A percentile compares a stretch with the other conserved stretches of the same genome.
These are phyloP conservation scores for Atractosteus spatula DNA, from an alignment of 2,113 vertebrate species.

Conservation along the genomic window DNA sequence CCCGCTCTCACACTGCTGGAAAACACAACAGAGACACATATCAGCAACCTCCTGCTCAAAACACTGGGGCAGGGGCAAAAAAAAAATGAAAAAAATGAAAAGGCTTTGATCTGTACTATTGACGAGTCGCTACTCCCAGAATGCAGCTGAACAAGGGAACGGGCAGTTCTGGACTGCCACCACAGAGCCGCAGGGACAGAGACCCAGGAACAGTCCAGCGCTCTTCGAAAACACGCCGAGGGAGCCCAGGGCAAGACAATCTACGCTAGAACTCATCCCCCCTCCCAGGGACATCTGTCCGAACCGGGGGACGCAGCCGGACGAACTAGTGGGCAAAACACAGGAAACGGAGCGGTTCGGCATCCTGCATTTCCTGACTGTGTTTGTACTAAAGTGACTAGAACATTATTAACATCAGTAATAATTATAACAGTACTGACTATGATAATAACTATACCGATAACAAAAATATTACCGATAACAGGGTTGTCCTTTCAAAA, in stretches of 20 bases:
- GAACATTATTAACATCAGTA: conserved; percentile 34
- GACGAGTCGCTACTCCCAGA: too few species aligned
- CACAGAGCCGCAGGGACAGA: too few species aligned
- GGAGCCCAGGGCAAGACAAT: conserved; percentile 47
- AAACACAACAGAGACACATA: too few species aligned
- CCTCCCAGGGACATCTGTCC: neutral
- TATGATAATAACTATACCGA: conserved; percentile 60
- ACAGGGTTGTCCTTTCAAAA: conserved; percentile 66
- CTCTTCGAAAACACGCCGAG: neutral
- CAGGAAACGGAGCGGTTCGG: conserved; percentile 22
- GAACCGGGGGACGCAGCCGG: conserved; percentile 15
- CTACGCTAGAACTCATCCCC: conserved; percentile 27
- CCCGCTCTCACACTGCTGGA: too few species aligned
- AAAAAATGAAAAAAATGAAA: too few species aligned
- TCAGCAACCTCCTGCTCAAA: too few species aligned
- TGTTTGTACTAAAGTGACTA: conserved; percentile 49
- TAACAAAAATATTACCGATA: conserved; percentile 60
- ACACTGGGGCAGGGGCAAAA: too few species aligned
- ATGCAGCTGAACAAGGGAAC: too few species aligned
- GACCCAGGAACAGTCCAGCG: too few species aligned
- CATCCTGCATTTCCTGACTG: conserved; percentile 37
- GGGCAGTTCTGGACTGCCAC: neutral
- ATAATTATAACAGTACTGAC: conserved; percentile 48
- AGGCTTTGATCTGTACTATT: too few species aligned
- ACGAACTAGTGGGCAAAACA: conserved; percentile 16